Conservation (phyloP, 2,113 vertebrate species). For the Nematolebias whitei region DNA sequence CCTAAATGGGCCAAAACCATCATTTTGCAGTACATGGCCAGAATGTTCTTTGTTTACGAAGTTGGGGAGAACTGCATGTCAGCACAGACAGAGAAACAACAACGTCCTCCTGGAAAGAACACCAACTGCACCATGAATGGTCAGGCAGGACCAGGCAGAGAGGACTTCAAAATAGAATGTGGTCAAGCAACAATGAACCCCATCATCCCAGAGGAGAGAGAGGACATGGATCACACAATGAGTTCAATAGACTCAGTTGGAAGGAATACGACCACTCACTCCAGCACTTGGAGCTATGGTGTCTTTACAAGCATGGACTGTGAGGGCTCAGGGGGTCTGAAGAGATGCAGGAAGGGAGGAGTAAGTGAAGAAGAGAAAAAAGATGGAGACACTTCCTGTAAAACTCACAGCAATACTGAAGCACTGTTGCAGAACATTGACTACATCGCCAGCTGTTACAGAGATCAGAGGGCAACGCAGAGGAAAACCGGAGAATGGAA, state of each 20-base stretch:
- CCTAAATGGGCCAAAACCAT: slow-evolving; percentile 85
- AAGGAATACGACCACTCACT: slow-evolving; percentile 49
- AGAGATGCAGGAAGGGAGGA: slow-evolving; percentile 59
- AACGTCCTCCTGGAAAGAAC: slow-evolving; percentile 36
- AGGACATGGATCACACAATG: slow-evolving; percentile 60
- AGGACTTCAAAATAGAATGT: slow-evolving; percentile 53
- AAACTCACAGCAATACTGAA: slow-evolving; percentile 67
- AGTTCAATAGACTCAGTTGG: slow-evolving; percentile 35
- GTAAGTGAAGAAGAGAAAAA: slow-evolving; percentile 58
- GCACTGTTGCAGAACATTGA: slow-evolving; percentile 80
- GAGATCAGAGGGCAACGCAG: slow-evolving; percentile 83
- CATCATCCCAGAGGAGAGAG: slow-evolving; percentile 30
- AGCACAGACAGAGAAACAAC: slow-evolving; percentile 57
- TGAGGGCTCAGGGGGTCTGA: slow-evolving; percentile 24
- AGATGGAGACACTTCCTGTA: slow-evolving; percentile 29
- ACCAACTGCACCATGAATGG: slow-evolving; percentile 58
- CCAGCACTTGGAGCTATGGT: slow-evolving; percentile 38
- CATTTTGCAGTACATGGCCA: slow-evolving; percentile 86
- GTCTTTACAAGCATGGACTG: slow-evolving; percentile 63
- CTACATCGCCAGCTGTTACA: slow-evolving; percentile 85
- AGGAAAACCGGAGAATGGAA: slow-evolving; percentile 86
- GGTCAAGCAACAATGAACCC: neutral
- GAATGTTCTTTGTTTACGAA: slow-evolving; percentile 85
- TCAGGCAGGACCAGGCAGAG: slow-evolving; percentile 44
- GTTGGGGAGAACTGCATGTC: slow-evolving; percentile 83